Percentiles rank a stretch among this genome's conserved stretches.
phyloP scores from a whole-genome alignment of 1,140 invertebrate genomes.

The Drosophila takahashii region DNA sequence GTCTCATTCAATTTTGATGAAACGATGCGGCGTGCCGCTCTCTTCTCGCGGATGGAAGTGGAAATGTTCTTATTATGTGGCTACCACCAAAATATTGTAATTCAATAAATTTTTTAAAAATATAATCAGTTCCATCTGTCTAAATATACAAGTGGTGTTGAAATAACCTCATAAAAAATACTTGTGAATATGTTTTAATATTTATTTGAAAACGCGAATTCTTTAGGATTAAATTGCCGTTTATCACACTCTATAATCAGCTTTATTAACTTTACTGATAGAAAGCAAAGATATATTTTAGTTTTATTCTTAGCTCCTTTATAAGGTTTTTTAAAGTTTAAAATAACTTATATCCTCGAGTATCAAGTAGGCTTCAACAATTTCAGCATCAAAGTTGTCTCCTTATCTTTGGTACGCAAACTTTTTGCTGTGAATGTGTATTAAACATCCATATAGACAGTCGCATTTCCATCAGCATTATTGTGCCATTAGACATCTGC shows the following conservation, averaged over 20 bases:
- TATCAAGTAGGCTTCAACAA: background rate
- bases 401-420: conserved; percentile 7
- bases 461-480: conserved; percentile 55
- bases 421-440: conserved; percentile 31
- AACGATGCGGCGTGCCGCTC: conserved; percentile 27
- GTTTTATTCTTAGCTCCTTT: too few relatives aligned
- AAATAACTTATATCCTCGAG: too few relatives aligned
- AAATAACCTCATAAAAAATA: too few relatives aligned
- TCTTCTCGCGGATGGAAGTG: background rate
- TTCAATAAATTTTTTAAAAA: too few relatives aligned
- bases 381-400: background rate
- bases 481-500: conserved; percentile 66
- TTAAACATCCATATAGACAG: conserved; percentile 37
- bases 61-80: conserved; percentile 15
- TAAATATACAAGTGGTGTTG: too few relatives aligned
- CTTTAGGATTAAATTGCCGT: background rate
- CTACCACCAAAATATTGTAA: background rate
- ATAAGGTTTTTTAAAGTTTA: too few relatives aligned
- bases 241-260: background rate
- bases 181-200: background rate
- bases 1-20: conserved; percentile 41
- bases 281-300: too few relatives aligned
- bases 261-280: too few relatives aligned
- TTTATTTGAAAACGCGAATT: background rate
- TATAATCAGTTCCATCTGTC: too few relatives aligned